These are phyloP conservation scores for Ispidina lecontei DNA, from an alignment of 2,797 vertebrate species.

Conservation along the genomic window DNA sequence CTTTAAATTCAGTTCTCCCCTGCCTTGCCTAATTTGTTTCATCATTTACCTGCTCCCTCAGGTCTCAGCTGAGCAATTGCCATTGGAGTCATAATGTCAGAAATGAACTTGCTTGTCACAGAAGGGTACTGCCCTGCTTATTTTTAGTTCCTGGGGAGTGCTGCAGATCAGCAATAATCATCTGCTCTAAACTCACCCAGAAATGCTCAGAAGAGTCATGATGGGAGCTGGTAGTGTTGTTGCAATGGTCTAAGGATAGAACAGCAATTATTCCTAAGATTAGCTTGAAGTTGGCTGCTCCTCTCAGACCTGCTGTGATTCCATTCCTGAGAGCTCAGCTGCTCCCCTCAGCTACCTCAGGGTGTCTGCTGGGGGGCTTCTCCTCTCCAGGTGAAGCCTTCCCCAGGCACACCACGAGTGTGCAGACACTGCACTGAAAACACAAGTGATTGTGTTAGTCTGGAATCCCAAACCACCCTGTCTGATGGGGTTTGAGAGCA, in stretches of 20 bases:
- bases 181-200: constrained; percentile 27
- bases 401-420: no score
- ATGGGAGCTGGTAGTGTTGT: neutral
- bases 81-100: constrained; percentile 5
- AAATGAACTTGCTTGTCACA: neutral
- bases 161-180: constrained; percentile 38
- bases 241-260: constrained; percentile 38
- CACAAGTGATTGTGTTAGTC: neutral
- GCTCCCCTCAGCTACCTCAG: neutral
- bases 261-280: constrained; percentile 47
- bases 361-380: neutral
- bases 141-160: constrained; percentile 43
- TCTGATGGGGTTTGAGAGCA: neutral
- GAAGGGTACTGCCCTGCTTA: constrained; percentile 9
- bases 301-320: neutral
- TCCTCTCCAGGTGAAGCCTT: neutral
- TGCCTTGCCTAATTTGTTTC: constrained; percentile 35
- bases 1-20: constrained; percentile 6
- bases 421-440: no score
- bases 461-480: neutral
- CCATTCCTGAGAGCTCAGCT: neutral
- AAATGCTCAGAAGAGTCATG: constrained; percentile 30
- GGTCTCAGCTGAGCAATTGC: constrained; percentile 3
- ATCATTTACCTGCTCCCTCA: constrained; percentile 7
- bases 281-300: constrained; percentile 12